These are phyloP conservation scores for Minunthozetes semirufus DNA, from an alignment of 2,888 invertebrate species.

Conservation along the genomic window DNA sequence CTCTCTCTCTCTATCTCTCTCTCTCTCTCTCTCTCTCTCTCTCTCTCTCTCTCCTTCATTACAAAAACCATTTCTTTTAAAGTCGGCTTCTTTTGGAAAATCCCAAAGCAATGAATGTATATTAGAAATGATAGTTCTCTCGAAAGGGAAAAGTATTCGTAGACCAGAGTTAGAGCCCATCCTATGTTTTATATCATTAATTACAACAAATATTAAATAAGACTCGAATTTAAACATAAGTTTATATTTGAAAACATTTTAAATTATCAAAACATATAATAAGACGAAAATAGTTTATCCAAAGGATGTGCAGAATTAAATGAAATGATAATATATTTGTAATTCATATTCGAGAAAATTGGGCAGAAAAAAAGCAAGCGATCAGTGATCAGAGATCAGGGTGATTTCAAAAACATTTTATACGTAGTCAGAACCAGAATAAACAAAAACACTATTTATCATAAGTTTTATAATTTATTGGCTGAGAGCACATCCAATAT, in stretches of 20 bases:
- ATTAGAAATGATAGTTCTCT: neutral
- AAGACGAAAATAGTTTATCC: neutral
- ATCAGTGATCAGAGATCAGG: neutral
- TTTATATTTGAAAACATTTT: neutral
- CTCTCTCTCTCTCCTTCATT: conserved; percentile 20
- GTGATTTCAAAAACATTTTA: neutral
- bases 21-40: conserved; percentile 17
- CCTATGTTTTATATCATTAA: conserved; percentile 7
- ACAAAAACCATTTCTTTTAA: neutral
- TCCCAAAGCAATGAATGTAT: conserved; percentile 3
- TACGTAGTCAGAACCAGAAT: neutral
- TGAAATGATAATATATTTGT: neutral
- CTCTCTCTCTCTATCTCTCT: neutral
- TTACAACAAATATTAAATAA: neutral
- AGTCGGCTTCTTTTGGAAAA: conserved; percentile 22
- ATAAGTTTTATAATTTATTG: neutral
- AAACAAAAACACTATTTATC: neutral
- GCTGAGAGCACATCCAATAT: neutral
- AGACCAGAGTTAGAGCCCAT: neutral
- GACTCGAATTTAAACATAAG: neutral
- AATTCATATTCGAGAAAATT: neutral
- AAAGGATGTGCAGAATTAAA: neutral
- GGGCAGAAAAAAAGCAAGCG: neutral
- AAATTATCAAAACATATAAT: neutral
- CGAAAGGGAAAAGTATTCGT: conserved; percentile 12